phyloP scores from a whole-genome alignment of 1,140 invertebrate species.

The Drosophila bifasciata region DNA sequence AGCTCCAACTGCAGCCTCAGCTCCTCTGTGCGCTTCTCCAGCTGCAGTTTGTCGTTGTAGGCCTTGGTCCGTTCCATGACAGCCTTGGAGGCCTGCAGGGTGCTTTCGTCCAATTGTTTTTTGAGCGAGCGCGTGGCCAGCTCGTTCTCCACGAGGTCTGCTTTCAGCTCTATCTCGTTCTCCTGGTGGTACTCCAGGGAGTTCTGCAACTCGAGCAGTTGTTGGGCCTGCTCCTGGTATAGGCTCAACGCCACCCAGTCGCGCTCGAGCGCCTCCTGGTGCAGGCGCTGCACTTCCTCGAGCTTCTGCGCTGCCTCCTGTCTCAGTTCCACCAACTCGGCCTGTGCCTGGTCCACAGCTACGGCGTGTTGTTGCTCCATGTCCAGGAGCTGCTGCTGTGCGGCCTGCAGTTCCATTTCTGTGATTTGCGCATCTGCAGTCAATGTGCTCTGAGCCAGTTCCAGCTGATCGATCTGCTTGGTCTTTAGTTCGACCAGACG shows the following conservation, averaged over 20 bases:
- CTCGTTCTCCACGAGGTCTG: constrained; percentile 76
- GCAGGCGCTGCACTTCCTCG: constrained; percentile 46
- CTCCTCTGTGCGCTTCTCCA: constrained; percentile 79
- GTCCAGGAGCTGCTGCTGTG: constrained; percentile 71
- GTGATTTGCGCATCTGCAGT: constrained; percentile 73
- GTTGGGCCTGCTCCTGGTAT: constrained; percentile 54
- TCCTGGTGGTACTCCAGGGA: constrained; percentile 77
- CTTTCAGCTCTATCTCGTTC: constrained; percentile 77
- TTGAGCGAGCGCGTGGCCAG: constrained; percentile 62
- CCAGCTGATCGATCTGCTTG: constrained; percentile 61
- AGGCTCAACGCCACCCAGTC: constrained; percentile 63
- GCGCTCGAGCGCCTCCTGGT: constrained; percentile 53
- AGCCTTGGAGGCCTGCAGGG: constrained; percentile 86
- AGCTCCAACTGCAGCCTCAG: constrained; percentile 76
- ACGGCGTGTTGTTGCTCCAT: constrained; percentile 62
- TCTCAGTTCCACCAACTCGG: constrained; percentile 71
- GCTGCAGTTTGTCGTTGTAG: constrained; percentile 86
- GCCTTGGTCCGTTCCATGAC: constrained; percentile 87
- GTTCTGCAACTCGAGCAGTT: constrained; percentile 62
- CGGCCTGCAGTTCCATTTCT: constrained; percentile 78
- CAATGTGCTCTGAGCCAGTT: constrained; percentile 74
- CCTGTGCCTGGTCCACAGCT: constrained; percentile 51
- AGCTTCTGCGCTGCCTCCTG: constrained; percentile 45
- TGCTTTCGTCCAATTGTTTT: constrained; percentile 78
- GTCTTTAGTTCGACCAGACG: constrained; percentile 40